Evolutionary conservation across 64 coral and sea anemone species (phyloP), one percentile per base, ranked within the genome.

Genomic region (Pocillopora verrucosa): DNA sequence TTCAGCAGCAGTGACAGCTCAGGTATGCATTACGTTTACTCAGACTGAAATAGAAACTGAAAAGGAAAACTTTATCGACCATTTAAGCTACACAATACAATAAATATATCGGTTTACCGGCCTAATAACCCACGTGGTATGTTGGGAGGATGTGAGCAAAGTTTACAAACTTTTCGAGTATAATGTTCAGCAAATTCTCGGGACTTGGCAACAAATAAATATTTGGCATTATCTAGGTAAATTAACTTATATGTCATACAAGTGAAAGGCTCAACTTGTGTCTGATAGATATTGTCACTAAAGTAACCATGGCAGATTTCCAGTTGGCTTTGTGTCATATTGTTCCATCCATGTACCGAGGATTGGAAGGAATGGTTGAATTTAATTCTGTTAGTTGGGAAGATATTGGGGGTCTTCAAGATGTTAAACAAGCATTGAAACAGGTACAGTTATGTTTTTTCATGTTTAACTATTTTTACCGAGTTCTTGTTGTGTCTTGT

Each of bases 281-380:
- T 24, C 56, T 59, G 10, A 60, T 70, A 78, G 75, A 56, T 35
- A 80, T 20, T 10, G 17, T 9, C 17, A n/a, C 58, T 79, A 25
- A 26, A 12, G 36, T 95, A 24, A 92, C 70, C 34, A 90, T 95
- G 87, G 65, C 77, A 36, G 97, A 99, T 89, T 99, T 99, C 30
- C 90, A 99, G 75, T 79, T 92, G 51, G 88, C 97, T 19, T 77
- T 99, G 82, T 95, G 91, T n/a, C 90, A 93, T 22, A 93, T 93
- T 91, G 94, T 95, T 67, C 97, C 97, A 5, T 99, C 97, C 15
- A 95, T 86, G 25, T 94, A 98, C 78, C 76, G 94, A 82, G 94
- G 97, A 24, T 73, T 95, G 88, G 93, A 99, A 51, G 94, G 91
- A 76, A 37, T 99, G 41, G 85, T 95, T 51, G 86, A 93, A 59